Conservation (phyloP, 2,797 vertebrate genomes). For the Phaenicophaeus curvirostris region DNA sequence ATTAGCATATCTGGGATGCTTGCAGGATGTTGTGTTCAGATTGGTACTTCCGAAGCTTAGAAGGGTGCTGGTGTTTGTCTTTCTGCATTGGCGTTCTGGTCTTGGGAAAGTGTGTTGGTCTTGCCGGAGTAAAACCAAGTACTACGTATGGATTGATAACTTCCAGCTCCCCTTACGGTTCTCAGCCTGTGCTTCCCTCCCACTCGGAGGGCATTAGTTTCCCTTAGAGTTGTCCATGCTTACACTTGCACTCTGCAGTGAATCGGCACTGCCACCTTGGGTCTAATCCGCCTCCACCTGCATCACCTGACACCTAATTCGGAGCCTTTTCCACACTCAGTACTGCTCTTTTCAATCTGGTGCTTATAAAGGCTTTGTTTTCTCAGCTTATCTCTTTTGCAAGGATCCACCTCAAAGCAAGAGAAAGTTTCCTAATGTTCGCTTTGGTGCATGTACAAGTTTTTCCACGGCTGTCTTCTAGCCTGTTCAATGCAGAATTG, state of each 20-base stretch:
- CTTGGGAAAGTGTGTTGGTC: background rate
- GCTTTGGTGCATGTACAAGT: background rate
- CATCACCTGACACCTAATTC: background rate
- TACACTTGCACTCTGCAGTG: background rate
- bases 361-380: background rate
- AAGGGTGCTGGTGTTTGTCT: background rate
- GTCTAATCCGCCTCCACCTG: constrained; percentile 19
- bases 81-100: background rate
- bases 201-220: background rate
- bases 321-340: background rate
- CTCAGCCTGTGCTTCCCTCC: background rate
- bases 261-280: background rate
- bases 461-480: background rate
- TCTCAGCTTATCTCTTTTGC: background rate
- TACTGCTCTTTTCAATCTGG: background rate
- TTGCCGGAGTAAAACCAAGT: background rate
- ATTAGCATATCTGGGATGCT: background rate
- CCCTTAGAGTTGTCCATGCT: background rate
- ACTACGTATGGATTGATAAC: background rate
- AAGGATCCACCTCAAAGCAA: background rate
- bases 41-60: background rate
- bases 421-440: constrained; percentile 10
- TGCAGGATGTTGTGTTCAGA: fast-evolving
- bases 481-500: background rate
- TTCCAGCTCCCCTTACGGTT: background rate